Base-by-base conservation (phyloP, 2,113 vertebrate species). In the Puffinus mauretanicus region DNA sequence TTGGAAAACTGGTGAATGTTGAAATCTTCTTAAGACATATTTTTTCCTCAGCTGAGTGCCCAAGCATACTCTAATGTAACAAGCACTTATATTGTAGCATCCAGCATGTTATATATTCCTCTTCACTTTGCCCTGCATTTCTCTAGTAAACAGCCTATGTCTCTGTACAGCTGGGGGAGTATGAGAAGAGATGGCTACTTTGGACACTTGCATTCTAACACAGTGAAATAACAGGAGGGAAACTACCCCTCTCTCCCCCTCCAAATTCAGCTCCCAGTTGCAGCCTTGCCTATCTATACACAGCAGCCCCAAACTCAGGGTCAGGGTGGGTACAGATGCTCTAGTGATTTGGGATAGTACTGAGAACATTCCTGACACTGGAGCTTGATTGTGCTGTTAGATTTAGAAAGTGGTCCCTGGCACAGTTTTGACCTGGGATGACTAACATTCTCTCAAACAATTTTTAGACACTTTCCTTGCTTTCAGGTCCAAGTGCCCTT, bases 51-150 rank as follows among this genome's bases (percentile, higher is more conserved):
- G 24, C 58, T 73, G 58, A 83, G 20, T 70, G 32, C 20, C 47
- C 27, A 55, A 73, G 38, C 36, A 67, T 58, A 40, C 13, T 82
- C 19, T 58, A 51, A 62, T 34, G n/a, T 67, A 75, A 66, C 22
- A 64, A 78, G 24, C 46, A 29, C 49, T 83, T 6, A 1, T 5
- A 58, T 27, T 16, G 16, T 9, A 65, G 30, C 49, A 73, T 44
- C 34, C 47, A 88, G 30, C 10, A 4, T 0, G 0, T 40, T 57
- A 14, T 0, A 0, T 21, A 27, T 54, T 67, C 51, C 27, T 84
- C 47, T 81, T 90, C 54, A 44, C 29, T 66, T 84, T 87, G 42
- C 34, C 24, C 18, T 60, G 34, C 26, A 25, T 86, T 82, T 76
- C 51, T 81, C 32, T 47, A 44, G 32, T 49, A 86, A 81, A 82